Percentiles rank a stretch among this genome's conserved stretches.
These are phyloP conservation scores for Apeltes quadracus DNA, from an alignment of 2,113 vertebrate species.

Conservation along the genomic window DNA sequence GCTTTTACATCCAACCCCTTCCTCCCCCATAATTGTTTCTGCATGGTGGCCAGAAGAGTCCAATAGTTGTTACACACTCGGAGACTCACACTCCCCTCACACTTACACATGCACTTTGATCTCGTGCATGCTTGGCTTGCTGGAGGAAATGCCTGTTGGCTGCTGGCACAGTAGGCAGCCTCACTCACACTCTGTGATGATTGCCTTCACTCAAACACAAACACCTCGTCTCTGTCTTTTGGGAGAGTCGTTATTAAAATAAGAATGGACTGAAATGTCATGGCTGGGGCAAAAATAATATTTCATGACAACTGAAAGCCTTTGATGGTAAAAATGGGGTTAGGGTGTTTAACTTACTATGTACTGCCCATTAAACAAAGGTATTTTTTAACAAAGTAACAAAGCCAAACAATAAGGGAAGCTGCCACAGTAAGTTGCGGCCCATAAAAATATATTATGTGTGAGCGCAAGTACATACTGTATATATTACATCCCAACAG, in stretches of 20 bases:
- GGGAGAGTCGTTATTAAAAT: conserved; percentile 54
- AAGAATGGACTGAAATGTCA: conserved; percentile 51
- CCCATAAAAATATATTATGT: conserved; percentile 51
- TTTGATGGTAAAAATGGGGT: conserved; percentile 2
- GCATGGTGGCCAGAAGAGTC: conserved; percentile 44
- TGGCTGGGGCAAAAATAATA: conserved; percentile 27
- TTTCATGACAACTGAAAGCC: conserved; percentile 22
- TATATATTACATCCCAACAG: conserved; percentile 36
- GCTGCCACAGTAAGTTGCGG: conserved; percentile 44
- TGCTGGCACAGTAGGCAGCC: conserved; percentile 65
- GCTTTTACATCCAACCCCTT: conserved; percentile 38
- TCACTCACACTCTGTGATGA: conserved; percentile 44
- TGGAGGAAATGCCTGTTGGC: conserved; percentile 68
- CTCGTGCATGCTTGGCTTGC: conserved; percentile 58
- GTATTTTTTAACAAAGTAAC: neutral
- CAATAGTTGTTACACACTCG: conserved; percentile 27
- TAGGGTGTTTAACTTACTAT: neutral
- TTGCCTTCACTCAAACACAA: conserved; percentile 32
- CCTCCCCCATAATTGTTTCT: conserved; percentile 59
- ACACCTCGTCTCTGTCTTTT: conserved; percentile 46
- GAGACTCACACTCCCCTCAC: conserved; percentile 18
- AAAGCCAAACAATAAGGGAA: neutral
- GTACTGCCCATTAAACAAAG: neutral
- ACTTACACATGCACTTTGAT: conserved; percentile 64
- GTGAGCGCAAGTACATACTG: conserved; percentile 27